Evolutionary conservation across 2,797 vertebrate genomes (phyloP), one percentile per base, ranked within the genome.

Genomic region (Arctocebus calabarensis): DNA sequence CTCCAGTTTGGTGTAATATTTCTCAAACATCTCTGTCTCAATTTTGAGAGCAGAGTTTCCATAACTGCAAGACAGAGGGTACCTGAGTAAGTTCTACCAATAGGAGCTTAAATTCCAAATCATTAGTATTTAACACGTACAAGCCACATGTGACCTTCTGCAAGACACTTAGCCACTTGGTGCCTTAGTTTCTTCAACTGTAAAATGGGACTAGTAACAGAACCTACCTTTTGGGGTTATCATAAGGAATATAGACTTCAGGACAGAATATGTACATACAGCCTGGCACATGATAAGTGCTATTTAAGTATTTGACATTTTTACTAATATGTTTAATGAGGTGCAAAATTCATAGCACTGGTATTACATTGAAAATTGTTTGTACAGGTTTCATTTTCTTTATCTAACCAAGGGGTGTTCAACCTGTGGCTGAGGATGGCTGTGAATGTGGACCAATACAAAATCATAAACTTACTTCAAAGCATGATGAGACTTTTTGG

Each of bases 1-100:
- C 75, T 98, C 98, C 97, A 99, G 84, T 27, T 95, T 98, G 64
- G 40, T 90, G 85, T 97, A 97, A 74, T 97, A 98, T 82, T 98
- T 98, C 79, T 99, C 98, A 95, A 98, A 98, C 98, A 98, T 98
- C 68, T 98, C 98, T 4, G 97, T 98, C 97, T 99, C 98, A 0
- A 97, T 94, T 96, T 89, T 98, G 82, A 99, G 98, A 62, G 91
- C 87, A 43, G 97, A 97, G 88, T 98, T 98, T 90, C 95, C 94
- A 59, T 96, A 95, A 95, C 99, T 99, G 97, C 2, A 83, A 96
- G 78, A 95, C 66, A 90, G 45, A 43, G 14, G 59, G 22, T 16
- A 59, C 34, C 10, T 93, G 70, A 95, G 55, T 91, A 68, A 96
- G 66, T 71, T 52, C 57, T 61, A 13, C 2, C 7, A 66, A 29